Evolutionary conservation across 1,140 invertebrate species (phyloP).

Genomic region (Eciton burchellii): DNA sequence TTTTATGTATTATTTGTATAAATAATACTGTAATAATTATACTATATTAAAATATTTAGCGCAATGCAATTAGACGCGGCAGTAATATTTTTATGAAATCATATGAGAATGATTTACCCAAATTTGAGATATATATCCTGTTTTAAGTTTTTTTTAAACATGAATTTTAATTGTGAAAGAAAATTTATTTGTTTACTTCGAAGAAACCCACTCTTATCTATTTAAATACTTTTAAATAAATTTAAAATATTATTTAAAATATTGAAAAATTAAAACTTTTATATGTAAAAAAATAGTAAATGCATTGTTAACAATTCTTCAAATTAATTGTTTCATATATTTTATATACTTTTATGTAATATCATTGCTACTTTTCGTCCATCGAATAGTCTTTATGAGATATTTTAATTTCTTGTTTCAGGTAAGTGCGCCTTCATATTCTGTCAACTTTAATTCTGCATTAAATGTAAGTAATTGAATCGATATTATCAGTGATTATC

Average conservation of each 20-base stretch:
- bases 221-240: constrained; percentile 1
- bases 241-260: not conserved
- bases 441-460: constrained; percentile 22
- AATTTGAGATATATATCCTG: not conserved
- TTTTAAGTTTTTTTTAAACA: not conserved
- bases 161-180: not conserved
- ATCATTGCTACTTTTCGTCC: not conserved
- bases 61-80: not conserved
- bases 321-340: not conserved
- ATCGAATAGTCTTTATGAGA: not conserved
- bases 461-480: constrained; percentile 43
- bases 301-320: not conserved
- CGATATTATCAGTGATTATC: not conserved
- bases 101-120: too few species aligned
- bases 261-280: not conserved
- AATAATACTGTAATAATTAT: not conserved
- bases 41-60: constrained; percentile 3
- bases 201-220: not conserved
- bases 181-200: not conserved
- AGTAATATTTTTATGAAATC: too few species aligned
- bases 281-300: too few species aligned
- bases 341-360: not conserved
- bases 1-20: not conserved
- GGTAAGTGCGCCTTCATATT: constrained; percentile 42
- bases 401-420: constrained; percentile 40